phyloP scores from a whole-genome alignment of 2,888 invertebrate species.

The Bombylius major region DNA sequence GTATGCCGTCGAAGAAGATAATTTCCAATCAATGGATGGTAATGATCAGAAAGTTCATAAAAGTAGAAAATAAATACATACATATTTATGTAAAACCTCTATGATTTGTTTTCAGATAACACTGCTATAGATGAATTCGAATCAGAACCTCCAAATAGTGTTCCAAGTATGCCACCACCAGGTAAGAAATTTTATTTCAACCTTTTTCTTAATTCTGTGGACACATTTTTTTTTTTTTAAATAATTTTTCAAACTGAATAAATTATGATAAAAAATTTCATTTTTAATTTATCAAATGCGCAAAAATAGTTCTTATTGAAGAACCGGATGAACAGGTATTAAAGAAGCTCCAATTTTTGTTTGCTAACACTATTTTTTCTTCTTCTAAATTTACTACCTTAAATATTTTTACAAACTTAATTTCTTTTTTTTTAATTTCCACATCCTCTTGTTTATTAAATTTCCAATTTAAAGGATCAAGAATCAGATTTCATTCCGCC shows the following conservation, averaged over 20 bases:
- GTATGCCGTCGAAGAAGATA: slow-evolving; percentile 29
- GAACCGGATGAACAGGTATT: slow-evolving; percentile 10
- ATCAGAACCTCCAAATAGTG: slow-evolving; percentile 6
- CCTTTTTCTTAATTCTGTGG: too few relatives aligned
- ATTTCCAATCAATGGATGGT: slow-evolving; percentile 27
- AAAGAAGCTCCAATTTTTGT: not conserved
- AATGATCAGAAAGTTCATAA: not conserved
- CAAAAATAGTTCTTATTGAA: slow-evolving; percentile 9
- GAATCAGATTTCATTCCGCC: not conserved
- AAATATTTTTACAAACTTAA: not conserved
- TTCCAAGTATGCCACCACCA: slow-evolving; percentile 32
- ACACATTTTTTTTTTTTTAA: not conserved
- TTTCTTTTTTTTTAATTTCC: too few relatives aligned
- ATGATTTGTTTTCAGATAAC: too few relatives aligned
- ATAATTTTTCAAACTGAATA: not conserved
- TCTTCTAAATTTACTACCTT: not conserved
- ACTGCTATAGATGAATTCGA: too few relatives aligned
- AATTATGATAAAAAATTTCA: not conserved
- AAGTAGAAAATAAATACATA: slow-evolving; percentile 19
- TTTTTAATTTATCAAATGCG: not conserved
- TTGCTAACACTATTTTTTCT: too few relatives aligned
- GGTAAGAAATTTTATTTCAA: slow-evolving; percentile 22
- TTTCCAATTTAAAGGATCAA: not conserved
- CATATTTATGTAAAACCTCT: too few relatives aligned
- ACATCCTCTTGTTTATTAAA: too few relatives aligned